These are phyloP conservation scores for Dioctria linearis DNA, from an alignment of 2,888 invertebrate genomes.

Conservation along the genomic window DNA sequence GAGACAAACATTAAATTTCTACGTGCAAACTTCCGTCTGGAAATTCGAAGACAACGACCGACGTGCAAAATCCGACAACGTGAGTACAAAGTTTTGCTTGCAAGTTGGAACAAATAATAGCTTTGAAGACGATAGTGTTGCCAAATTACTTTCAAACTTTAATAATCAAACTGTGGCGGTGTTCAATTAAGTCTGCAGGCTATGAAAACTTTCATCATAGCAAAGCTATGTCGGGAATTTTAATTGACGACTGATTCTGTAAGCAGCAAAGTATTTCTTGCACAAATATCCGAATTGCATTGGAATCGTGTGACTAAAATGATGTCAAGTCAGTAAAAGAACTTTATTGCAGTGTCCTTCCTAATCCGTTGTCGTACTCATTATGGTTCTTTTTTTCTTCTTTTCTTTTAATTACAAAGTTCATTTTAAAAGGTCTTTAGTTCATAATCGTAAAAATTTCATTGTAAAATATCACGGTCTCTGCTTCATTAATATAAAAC, in stretches of 20 bases:
- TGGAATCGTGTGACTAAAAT: too few relatives aligned
- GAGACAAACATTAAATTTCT: conserved; percentile 16
- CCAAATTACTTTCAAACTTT: conserved; percentile 37
- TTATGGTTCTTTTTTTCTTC: too few relatives aligned
- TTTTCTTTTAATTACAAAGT: too few relatives aligned
- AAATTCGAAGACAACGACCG: neutral
- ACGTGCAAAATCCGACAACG: conserved; percentile 19
- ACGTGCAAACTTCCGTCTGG: conserved; percentile 9
- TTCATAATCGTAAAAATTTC: too few relatives aligned
- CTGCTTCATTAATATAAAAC: too few relatives aligned
- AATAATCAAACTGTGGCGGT: conserved; percentile 34
- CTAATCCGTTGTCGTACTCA: too few relatives aligned
- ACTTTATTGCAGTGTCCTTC: too few relatives aligned
- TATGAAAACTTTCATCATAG: conserved; percentile 13
- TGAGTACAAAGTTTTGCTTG: conserved; percentile 21
- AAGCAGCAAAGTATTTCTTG: neutral
- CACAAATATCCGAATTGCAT: too few relatives aligned
- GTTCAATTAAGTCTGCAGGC: conserved; percentile 33
- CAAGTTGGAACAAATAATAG: conserved; percentile 13
- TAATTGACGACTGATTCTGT: neutral
- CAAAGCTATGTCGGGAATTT: conserved; percentile 20
- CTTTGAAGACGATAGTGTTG: conserved; percentile 14
- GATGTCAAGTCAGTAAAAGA: too few relatives aligned
- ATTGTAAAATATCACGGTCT: too few relatives aligned
- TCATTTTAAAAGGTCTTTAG: too few relatives aligned